phyloP scores from a whole-genome alignment of 1,140 invertebrate species.

The Temnothorax curvispinosus region DNA sequence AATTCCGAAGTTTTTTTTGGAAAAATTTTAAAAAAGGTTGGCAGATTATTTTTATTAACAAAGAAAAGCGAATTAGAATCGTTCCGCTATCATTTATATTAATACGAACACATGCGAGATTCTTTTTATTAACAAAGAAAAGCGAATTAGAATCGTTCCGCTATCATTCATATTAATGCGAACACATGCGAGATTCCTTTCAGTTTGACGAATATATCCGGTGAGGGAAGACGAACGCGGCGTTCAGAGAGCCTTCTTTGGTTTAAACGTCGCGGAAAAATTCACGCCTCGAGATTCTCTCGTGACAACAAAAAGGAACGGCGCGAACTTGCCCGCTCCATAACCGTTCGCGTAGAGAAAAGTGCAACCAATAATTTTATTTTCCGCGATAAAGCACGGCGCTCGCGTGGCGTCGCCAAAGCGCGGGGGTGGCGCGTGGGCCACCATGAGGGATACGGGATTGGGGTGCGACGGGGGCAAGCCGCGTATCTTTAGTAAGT shows the following conservation, averaged over 20 bases:
- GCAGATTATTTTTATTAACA: background rate
- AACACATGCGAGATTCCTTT: background rate
- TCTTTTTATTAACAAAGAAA: background rate
- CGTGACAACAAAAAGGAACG: constrained; percentile 64
- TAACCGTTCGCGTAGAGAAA: constrained; percentile 64
- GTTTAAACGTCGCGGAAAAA: constrained; percentile 43
- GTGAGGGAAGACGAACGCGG: background rate
- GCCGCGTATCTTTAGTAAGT: constrained; percentile 83
- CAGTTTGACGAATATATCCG: background rate
- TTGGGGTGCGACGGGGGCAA: constrained; percentile 65
- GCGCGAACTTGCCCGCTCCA: constrained; percentile 28
- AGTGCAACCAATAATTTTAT: constrained; percentile 83
- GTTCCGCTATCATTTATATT: background rate
- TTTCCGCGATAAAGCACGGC: constrained; percentile 82
- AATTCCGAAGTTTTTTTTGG: background rate
- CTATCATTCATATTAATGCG: background rate
- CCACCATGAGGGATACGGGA: constrained; percentile 44
- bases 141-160: background rate
- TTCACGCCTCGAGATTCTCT: constrained; percentile 25
- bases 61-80: background rate
- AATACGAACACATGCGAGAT: background rate
- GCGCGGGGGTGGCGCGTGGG: constrained; percentile 3
- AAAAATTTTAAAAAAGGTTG: background rate
- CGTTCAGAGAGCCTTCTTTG: background rate
- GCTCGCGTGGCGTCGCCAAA: constrained; percentile 51